Conservation (phyloP, 2,888 invertebrate species). For the Epinotia demarniana region DNA sequence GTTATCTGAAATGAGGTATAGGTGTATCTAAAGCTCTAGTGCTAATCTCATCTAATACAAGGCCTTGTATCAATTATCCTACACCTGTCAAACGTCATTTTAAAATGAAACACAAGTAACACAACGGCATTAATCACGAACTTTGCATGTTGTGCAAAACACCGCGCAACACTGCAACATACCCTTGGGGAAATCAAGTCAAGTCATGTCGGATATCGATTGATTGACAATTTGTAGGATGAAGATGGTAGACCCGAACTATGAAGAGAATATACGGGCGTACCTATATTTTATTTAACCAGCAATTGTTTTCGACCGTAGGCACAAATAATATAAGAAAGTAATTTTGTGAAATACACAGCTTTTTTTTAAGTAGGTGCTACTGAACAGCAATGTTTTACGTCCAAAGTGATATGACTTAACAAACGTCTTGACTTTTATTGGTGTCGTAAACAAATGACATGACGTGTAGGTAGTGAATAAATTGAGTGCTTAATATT, state of each 20-base stretch:
- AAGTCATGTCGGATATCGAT: neutral
- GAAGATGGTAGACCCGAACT: neutral
- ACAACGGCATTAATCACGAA: conserved; percentile 2
- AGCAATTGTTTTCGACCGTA: no score
- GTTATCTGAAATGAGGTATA: no score
- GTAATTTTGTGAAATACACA: no score
- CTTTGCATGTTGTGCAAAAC: conserved; percentile 10
- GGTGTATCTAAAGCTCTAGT: neutral
- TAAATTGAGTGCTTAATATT: no score
- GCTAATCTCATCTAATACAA: neutral
- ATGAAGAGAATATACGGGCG: neutral
- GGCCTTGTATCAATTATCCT: conserved; percentile 1
- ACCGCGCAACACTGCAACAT: conserved; percentile 9
- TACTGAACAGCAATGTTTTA: no score
- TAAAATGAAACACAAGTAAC: conserved; percentile 17
- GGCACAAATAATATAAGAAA: no score
- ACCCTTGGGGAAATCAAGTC: conserved; percentile 32
- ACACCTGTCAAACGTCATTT: conserved; percentile 32
- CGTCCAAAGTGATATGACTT: no score
- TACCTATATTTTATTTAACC: no score
- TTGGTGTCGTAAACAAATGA: no score
- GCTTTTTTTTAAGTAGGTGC: no score
- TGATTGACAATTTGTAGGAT: conserved; percentile 12
- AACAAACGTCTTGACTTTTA: no score
- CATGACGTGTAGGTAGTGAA: no score